Percentiles rank a stretch among this genome's conserved stretches.
Evolutionary conservation across 1,140 invertebrate species (phyloP).

Genomic region (Thaumatotibia leucotreta): DNA sequence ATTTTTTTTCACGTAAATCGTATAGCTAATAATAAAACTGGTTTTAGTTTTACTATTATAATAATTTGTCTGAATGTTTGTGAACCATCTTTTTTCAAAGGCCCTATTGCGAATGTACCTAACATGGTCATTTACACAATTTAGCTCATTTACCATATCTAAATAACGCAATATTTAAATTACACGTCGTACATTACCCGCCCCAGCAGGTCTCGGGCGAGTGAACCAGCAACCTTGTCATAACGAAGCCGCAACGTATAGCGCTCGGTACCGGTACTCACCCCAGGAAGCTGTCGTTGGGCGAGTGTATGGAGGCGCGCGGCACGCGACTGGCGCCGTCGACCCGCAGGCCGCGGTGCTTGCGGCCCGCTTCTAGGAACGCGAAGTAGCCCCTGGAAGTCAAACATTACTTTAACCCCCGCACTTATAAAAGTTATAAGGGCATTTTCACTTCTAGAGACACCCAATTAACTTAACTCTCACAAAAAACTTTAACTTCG

Average conservation of each 20-base stretch:
- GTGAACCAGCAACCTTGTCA: too few species aligned
- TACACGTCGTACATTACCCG: not conserved
- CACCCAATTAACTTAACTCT: not conserved
- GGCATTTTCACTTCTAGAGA: too few species aligned
- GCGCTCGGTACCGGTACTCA: slow-evolving; percentile 44
- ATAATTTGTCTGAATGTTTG: too few species aligned
- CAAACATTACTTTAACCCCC: not conserved
- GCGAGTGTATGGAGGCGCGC: slow-evolving; percentile 78
- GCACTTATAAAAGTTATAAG: too few species aligned
- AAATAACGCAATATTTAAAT: not conserved
- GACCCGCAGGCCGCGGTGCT: slow-evolving; percentile 77
- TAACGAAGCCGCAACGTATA: not conserved
- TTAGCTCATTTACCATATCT: too few species aligned
- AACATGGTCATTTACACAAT: too few species aligned
- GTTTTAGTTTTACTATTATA: too few species aligned
- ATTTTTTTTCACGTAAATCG: too few species aligned
- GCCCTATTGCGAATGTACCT: too few species aligned
- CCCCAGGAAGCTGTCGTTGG: slow-evolving; percentile 85
- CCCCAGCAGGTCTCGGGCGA: not conserved
- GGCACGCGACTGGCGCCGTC: slow-evolving; percentile 59
- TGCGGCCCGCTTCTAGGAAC: slow-evolving; percentile 90
- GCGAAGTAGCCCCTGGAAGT: slow-evolving; percentile 90
- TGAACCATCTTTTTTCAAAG: too few species aligned
- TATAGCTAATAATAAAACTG: too few species aligned
- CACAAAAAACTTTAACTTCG: too few species aligned